Percentiles rank a stretch among this genome's conserved stretches.
Evolutionary conservation across 2,888 invertebrate genomes (phyloP).

Genomic region (Osmoderma eremita): DNA sequence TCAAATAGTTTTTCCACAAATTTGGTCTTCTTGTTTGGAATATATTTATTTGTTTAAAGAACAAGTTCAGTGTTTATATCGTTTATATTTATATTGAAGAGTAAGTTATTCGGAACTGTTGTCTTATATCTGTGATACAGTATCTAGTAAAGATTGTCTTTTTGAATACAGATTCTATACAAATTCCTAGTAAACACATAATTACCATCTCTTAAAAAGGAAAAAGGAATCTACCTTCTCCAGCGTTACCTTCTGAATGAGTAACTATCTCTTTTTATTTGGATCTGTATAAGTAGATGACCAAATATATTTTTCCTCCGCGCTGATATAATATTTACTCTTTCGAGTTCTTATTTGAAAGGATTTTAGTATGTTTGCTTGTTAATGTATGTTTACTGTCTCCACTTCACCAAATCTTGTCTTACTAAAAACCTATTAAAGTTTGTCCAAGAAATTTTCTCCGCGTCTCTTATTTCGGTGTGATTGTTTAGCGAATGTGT

Average conservation of each 20-base stretch:
- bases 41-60: no score
- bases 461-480: slow-evolving; percentile 20
- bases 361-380: slow-evolving; percentile 37
- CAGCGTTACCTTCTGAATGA: slow-evolving; percentile 21
- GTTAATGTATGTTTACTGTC: slow-evolving; percentile 38
- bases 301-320: slow-evolving; percentile 33
- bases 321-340: slow-evolving; percentile 33
- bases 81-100: no score
- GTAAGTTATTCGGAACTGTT: no score
- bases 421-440: slow-evolving; percentile 37
- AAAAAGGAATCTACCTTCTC: not conserved
- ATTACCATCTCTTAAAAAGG: no score
- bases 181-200: no score
- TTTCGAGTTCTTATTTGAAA: slow-evolving; percentile 35
- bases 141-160: no score
- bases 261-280: slow-evolving; percentile 24
- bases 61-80: no score
- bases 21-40: no score
- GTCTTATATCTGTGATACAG: no score
- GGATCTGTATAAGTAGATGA: slow-evolving; percentile 26
- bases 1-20: no score
- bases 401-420: slow-evolving; percentile 32
- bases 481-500: slow-evolving; percentile 36
- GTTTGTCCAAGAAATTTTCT: slow-evolving; percentile 37
- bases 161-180: no score